Evolutionary conservation across 23 tunicate species (phyloP).

Genomic region (Corella eumyota): DNA sequence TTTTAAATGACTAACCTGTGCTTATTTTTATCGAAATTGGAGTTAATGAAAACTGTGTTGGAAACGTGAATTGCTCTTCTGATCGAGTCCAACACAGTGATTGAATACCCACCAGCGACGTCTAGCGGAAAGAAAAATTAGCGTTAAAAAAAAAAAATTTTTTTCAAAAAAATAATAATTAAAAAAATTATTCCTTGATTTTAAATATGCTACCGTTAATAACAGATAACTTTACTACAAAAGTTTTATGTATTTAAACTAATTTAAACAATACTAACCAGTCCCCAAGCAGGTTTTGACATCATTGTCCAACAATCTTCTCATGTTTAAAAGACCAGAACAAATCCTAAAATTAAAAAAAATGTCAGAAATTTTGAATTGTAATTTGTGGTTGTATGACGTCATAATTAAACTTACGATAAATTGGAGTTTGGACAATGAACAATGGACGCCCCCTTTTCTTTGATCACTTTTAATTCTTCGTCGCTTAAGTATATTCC

Average conservation of each 20-base stretch:
- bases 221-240: no score
- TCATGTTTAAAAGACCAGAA: conserved; percentile 13
- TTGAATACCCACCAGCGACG: conserved; percentile 13
- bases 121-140: no score
- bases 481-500: conserved; percentile 16
- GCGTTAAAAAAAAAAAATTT: no score
- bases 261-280: background rate
- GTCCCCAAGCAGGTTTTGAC: conserved; percentile 18
- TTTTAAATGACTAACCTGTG: background rate
- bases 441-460: conserved; percentile 9
- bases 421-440: conserved; percentile 25
- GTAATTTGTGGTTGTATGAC: no score
- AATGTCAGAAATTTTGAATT: no score
- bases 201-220: no score
- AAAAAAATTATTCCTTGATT: background rate
- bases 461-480: background rate
- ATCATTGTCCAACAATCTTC: conserved; percentile 1
- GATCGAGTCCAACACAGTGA: conserved; percentile 7
- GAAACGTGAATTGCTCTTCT: conserved; percentile 8
- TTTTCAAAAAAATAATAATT: no score
- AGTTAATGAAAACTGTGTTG: background rate
- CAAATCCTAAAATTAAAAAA: background rate
- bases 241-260: background rate
- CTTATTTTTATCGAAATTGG: background rate
- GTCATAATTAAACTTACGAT: background rate